These are phyloP conservation scores for Leucosticte australis DNA, from an alignment of 2,113 vertebrate genomes.

Conservation along the genomic window DNA sequence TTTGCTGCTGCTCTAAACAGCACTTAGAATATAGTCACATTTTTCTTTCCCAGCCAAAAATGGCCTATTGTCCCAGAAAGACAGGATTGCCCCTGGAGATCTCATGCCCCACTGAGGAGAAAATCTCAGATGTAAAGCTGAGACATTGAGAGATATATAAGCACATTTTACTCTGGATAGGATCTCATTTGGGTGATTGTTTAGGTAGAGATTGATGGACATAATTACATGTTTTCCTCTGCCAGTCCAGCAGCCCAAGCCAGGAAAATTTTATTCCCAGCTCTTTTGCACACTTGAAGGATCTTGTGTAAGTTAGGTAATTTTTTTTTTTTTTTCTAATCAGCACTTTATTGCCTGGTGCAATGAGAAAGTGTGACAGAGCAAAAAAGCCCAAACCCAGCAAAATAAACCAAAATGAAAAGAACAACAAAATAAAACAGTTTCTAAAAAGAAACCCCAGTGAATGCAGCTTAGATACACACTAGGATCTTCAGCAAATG, in stretches of 20 bases:
- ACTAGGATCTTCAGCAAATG: neutral
- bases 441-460: neutral
- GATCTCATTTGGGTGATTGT: neutral
- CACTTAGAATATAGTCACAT: neutral
- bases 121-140: neutral
- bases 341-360: neutral
- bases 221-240: neutral
- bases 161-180: neutral
- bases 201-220: neutral
- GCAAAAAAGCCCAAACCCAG: neutral
- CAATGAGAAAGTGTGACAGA: neutral
- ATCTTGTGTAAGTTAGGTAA: neutral
- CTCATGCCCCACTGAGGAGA: neutral
- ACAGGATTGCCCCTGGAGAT: neutral
- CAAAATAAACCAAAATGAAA: neutral
- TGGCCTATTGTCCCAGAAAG: neutral
- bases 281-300: neutral
- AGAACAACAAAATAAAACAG: neutral
- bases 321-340: neutral
- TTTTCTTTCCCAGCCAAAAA: neutral
- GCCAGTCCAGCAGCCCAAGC: neutral
- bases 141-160: neutral
- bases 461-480: neutral
- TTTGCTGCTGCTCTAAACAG: neutral
- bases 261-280: neutral